phyloP scores from a whole-genome alignment of 2,113 vertebrate species.

The Elephantulus edwardii region DNA sequence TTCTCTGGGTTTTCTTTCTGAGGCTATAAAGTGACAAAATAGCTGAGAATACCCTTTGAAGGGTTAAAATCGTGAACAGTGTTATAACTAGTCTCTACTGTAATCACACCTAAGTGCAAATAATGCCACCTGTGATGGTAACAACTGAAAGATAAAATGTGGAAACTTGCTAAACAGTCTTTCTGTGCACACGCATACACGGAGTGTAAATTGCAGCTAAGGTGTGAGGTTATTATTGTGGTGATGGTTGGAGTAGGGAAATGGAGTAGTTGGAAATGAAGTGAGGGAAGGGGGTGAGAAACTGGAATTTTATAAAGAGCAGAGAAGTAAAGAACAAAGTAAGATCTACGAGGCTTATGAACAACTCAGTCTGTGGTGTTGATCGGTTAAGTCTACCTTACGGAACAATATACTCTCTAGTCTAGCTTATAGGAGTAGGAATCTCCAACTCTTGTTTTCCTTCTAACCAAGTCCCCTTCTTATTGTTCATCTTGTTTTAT shows the following conservation, averaged over 20 bases:
- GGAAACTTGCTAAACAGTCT: conserved; percentile 58
- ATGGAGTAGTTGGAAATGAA: background rate
- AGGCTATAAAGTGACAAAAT: conserved; percentile 7
- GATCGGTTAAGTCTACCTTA: accelerated
- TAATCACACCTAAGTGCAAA: conserved; percentile 57
- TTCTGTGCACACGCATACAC: conserved; percentile 45
- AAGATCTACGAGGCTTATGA: background rate
- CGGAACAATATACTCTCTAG: background rate
- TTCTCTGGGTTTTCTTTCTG: conserved; percentile 1
- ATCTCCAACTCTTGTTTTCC: background rate
- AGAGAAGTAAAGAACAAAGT: background rate
- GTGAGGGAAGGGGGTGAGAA: background rate
- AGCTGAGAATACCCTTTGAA: conserved; percentile 3
- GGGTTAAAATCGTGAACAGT: conserved; percentile 24
- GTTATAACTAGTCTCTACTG: conserved; percentile 23
- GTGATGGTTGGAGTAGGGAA: background rate
- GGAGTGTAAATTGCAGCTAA: conserved; percentile 41
- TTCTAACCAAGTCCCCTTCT: background rate
- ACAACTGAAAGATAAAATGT: conserved; percentile 21
- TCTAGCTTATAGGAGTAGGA: background rate
- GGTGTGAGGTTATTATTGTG: conserved; percentile 8
- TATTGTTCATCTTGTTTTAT: background rate
- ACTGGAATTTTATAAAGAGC: background rate
- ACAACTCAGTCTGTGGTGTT: background rate
- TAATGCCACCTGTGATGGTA: conserved; percentile 20